Conservation (phyloP, 2,888 invertebrate genomes). For the Hofmannophila pseudospretella region DNA sequence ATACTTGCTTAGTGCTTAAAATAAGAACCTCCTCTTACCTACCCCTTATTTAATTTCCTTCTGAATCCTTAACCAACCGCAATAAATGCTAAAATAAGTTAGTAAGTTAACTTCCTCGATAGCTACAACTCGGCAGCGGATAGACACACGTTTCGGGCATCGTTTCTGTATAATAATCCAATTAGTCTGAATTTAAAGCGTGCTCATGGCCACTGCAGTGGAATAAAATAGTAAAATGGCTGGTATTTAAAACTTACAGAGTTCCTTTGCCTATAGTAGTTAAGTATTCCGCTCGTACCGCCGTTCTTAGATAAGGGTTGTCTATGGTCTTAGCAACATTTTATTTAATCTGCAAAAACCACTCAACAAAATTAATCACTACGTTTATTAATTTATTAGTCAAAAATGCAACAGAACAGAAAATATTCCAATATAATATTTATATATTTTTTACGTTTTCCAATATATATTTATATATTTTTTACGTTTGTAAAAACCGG, state of each 20-base stretch:
- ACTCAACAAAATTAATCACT: too few species aligned
- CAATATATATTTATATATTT: too few species aligned
- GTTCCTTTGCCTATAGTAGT: constrained; percentile 17
- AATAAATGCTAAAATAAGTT: constrained; percentile 6
- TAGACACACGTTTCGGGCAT: constrained; percentile 26
- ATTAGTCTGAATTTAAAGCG: constrained; percentile 50
- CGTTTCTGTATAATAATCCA: constrained; percentile 51
- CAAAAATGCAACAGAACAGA: too few species aligned
- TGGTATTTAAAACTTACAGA: constrained; percentile 20
- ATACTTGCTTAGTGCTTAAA: too few species aligned
- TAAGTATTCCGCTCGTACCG: constrained; percentile 10
- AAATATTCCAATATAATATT: too few species aligned
- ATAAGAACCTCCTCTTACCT: too few species aligned
- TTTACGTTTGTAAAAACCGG: too few species aligned
- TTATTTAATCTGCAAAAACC: too few species aligned
- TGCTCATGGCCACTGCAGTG: constrained; percentile 29
- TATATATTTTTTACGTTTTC: too few species aligned
- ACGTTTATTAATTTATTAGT: too few species aligned
- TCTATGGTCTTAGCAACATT: too few species aligned
- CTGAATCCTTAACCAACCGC: constrained; percentile 6
- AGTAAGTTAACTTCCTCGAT: constrained; percentile 5
- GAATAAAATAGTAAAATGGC: constrained; percentile 31
- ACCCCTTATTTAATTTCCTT: constrained; percentile 2
- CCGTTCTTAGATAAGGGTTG: constrained; percentile 4
- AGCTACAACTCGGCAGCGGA: constrained; percentile 10